phyloP scores from a whole-genome alignment of 2,888 invertebrate species.

The Rotaria macrura region DNA sequence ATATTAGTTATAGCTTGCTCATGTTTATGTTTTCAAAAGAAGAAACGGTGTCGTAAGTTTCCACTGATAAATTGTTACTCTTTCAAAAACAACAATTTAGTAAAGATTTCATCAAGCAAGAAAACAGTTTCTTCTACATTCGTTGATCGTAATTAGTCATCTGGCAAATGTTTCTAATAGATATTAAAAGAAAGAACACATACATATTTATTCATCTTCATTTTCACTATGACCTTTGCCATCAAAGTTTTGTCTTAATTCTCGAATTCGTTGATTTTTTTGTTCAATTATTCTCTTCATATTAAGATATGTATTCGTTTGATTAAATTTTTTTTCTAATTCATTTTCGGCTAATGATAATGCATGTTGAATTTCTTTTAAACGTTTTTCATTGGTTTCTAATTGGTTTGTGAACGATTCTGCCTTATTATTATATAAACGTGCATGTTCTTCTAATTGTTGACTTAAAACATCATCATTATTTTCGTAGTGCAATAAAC shows the following conservation, averaged over 20 bases:
- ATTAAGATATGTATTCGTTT: slow-evolving; percentile 55
- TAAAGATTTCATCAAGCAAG: no score
- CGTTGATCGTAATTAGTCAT: no score
- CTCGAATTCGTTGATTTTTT: slow-evolving; percentile 56
- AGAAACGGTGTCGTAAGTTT: no score
- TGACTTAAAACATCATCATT: background rate
- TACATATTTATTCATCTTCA: no score
- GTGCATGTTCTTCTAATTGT: background rate
- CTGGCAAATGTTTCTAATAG: no score
- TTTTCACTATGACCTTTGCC: background rate
- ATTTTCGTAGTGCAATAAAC: background rate
- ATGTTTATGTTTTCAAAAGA: no score
- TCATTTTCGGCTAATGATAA: slow-evolving; percentile 45
- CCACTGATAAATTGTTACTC: no score
- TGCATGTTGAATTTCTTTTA: background rate
- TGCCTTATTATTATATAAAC: background rate
- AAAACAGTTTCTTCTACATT: no score
- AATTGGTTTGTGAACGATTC: slow-evolving; percentile 22
- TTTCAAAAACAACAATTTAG: no score
- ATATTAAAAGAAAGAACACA: no score
- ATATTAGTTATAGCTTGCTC: no score
- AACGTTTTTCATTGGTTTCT: background rate
- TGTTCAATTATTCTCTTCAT: slow-evolving; percentile 55
- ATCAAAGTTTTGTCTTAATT: slow-evolving; percentile 47
- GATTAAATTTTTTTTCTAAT: slow-evolving; percentile 38